Base-by-base conservation (phyloP, 2,113 vertebrate species). In the Melanerpes formicivorus region DNA sequence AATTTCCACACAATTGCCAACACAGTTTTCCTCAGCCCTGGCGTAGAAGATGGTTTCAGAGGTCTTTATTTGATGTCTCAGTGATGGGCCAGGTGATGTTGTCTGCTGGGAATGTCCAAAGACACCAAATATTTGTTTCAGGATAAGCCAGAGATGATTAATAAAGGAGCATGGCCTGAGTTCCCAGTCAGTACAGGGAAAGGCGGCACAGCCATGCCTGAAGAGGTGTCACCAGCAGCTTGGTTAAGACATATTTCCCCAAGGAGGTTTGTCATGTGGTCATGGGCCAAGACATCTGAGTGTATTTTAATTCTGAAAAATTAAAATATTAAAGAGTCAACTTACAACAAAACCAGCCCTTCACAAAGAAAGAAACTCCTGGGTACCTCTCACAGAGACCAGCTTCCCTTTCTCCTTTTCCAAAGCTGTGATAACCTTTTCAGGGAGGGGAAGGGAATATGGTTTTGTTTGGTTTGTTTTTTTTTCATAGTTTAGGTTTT, bases 151-250 rank as follows among this genome's bases (percentile, higher is more conserved):
- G 21, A 11, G 11, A 11, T 64, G 18, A 16, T 30, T 52, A 42
- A 52, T 13, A 26, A 21, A 1, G 40, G 32, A 40, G 27, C 16
- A 32, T 0, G 2, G 27, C 10, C 15, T 32, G 0, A 1, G 15
- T 64, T 56, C 56, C 23, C 26, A 59, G 12, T 3, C 0, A 1
- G 30, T 2, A 1, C 26, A 21, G 32, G 46, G 26, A 0, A 3
- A 40, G 18, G 37, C 32, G 55, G 27, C 15, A 55, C 3, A n/a
- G 30, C 21, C 1, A 0, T 60, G 37, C 21, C 22, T 40, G 18
- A 26, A 46, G 15, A 27, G n/a, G 11, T 54, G 67, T 79, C 37
- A 73, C 30, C 13, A 3, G 9, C 0, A 0, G 17, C 44, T 46
- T 11, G 10, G 6, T 59, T 19, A 55, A 37, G 60, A 40, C 8